Conservation (phyloP, 2,113 vertebrate genomes). For the Eclectus roratus region DNA sequence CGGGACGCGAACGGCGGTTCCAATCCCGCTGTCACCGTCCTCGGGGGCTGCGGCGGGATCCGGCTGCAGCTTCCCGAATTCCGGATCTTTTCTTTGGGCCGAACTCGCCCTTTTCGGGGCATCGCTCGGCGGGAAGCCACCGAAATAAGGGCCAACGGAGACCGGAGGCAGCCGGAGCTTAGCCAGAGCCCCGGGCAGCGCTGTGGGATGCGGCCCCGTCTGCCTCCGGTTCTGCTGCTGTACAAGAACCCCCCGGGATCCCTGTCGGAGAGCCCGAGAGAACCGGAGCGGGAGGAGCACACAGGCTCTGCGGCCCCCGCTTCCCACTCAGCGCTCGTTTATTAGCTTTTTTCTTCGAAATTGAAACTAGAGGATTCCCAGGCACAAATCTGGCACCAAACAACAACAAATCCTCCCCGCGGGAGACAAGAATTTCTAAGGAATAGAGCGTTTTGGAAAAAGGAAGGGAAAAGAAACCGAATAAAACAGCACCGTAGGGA, state of each 20-base stretch:
- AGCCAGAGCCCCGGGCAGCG: neutral
- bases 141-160: neutral
- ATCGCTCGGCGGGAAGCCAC: neutral
- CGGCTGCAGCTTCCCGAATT: neutral
- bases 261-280: neutral
- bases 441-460: neutral
- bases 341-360: neutral
- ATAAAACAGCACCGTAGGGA: neutral
- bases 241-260: neutral
- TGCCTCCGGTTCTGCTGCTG: neutral
- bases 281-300: neutral
- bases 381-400: neutral
- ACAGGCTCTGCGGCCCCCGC: neutral
- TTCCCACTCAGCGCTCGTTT: neutral
- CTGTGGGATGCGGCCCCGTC: neutral
- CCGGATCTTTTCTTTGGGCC: neutral
- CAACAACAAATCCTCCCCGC: neutral
- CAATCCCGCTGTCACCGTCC: neutral
- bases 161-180: neutral
- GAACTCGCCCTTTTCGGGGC: neutral
- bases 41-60: neutral
- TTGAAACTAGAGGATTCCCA: neutral
- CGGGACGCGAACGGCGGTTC: neutral
- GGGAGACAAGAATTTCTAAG: neutral
- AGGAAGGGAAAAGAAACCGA: neutral